Base-by-base conservation (phyloP, 2,888 invertebrate species). In the Penaeus monodon region DNA sequence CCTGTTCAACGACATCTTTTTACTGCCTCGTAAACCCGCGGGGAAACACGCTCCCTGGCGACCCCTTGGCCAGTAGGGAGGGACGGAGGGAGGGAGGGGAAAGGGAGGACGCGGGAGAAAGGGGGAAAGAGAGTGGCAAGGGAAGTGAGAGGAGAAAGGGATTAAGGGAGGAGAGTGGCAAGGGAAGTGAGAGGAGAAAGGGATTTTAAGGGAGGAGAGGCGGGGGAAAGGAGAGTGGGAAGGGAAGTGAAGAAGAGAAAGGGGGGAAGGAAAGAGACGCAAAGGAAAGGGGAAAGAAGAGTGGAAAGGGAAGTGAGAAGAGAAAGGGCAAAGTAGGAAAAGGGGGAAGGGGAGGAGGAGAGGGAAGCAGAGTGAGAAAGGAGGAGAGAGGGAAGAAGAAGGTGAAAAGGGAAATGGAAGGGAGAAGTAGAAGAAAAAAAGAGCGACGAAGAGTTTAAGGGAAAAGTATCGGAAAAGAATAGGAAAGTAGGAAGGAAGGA, bases 21-120 rank as follows among this genome's bases (percentile, higher is more conserved):
- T 85, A 85, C 85, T 79, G 79, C 84, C 85, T 85, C 84, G 80
- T 85, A 85, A 85, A 85, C 65, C 85, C 80, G 73, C 70, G 80
- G 84, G 85, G 85, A 64, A 57, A 70, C 85, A 85, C 85, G 74
- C 85, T 80, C 85, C 78, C 85, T 68, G 63, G 49, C 68, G 70
- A 66, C 85, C 85, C n/a, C 65, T 29, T 22, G 44, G 29, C 12
- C 44, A 22, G 33, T 6, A 65, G 27, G 63, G 24, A 24, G 33
- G 79, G 63, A 33, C 24, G 2, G 33, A 29, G 29, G 29, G 64
- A 6, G 17, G 29, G 57, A n/a, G 29, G 29, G 8, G 27, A 22
- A 63, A 27, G n/a, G 29, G 22, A 29, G 24, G 7, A n/a, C 2
- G 79, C 8, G 17, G 79, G 7, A 27, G 4, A 38, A 22, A 24